phyloP scores from a whole-genome alignment of 2,797 vertebrate species.

The Apogon hyalosoma region DNA sequence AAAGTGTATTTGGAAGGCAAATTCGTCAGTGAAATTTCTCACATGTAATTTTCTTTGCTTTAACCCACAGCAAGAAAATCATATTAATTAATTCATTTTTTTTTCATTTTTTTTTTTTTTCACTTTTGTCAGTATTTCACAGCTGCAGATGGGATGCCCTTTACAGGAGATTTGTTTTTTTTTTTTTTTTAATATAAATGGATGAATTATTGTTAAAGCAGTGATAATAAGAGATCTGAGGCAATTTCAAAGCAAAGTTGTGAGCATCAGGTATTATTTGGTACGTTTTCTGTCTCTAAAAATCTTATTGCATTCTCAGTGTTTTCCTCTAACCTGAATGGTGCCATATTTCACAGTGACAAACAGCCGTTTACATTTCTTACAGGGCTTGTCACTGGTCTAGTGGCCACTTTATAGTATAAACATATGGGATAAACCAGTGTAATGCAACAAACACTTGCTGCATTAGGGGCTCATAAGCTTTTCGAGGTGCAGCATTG shows the following conservation, averaged over 20 bases:
- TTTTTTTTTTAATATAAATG: background rate
- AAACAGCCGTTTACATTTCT: constrained; percentile 10
- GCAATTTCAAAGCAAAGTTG: too few species aligned
- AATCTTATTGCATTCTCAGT: background rate
- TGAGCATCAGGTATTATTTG: background rate
- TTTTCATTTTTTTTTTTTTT: background rate
- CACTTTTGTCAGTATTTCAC: too few species aligned
- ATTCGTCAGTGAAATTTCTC: background rate
- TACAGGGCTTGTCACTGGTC: background rate
- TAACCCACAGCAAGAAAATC: background rate
- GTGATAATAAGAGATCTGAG: background rate
- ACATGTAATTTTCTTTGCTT: background rate
- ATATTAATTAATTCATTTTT: background rate
- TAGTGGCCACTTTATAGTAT: background rate
- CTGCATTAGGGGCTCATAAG: background rate
- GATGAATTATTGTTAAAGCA: background rate
- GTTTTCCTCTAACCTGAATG: background rate
- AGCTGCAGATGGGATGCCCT: too few species aligned
- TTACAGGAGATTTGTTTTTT: too few species aligned
- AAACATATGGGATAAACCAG: constrained; percentile 2
- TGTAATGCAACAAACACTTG: constrained; percentile 3
- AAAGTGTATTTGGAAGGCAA: too few species aligned
- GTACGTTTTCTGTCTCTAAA: background rate
- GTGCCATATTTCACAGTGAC: background rate
- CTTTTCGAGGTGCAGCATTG: constrained; percentile 17